phyloP scores from a whole-genome alignment of 2,797 vertebrate genomes.

The Nannoperca obscura region DNA sequence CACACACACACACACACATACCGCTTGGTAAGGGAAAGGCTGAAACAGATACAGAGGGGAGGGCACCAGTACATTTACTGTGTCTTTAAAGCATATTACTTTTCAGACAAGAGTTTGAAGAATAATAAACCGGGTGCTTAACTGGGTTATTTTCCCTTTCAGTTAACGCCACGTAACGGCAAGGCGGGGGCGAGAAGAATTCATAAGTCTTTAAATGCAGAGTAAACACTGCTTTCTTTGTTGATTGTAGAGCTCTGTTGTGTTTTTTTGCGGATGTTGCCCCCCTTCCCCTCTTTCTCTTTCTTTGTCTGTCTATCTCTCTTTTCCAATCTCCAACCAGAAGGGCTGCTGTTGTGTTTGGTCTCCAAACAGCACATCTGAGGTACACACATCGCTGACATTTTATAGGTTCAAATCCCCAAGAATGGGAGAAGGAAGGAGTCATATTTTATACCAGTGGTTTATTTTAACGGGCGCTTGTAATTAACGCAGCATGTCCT shows the following conservation, averaged over 20 bases:
- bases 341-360: conserved; percentile 73
- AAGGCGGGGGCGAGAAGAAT: conserved; percentile 77
- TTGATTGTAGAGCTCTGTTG: conserved; percentile 82
- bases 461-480: conserved; percentile 97
- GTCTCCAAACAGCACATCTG: conserved; percentile 88
- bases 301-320: conserved; percentile 59
- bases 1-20: conserved; percentile 61
- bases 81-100: conserved; percentile 85
- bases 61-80: conserved; percentile 64
- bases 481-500: conserved; percentile 98
- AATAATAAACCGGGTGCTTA: conserved; percentile 87
- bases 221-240: conserved; percentile 88
- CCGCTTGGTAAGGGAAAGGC: conserved; percentile 46
- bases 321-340: conserved; percentile 52
- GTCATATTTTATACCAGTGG: conserved; percentile 90
- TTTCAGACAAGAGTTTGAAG: conserved; percentile 84
- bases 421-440: conserved; percentile 71
- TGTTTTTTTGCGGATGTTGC: conserved; percentile 61
- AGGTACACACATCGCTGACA: conserved; percentile 91
- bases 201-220: conserved; percentile 87
- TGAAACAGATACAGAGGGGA: conserved; percentile 59
- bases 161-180: conserved; percentile 78
- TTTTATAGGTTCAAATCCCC: conserved; percentile 93
- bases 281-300: conserved; percentile 71
- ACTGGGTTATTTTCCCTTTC: conserved; percentile 81